Base-by-base conservation (phyloP, 2,888 invertebrate species). In the Anthoptus insignis region DNA sequence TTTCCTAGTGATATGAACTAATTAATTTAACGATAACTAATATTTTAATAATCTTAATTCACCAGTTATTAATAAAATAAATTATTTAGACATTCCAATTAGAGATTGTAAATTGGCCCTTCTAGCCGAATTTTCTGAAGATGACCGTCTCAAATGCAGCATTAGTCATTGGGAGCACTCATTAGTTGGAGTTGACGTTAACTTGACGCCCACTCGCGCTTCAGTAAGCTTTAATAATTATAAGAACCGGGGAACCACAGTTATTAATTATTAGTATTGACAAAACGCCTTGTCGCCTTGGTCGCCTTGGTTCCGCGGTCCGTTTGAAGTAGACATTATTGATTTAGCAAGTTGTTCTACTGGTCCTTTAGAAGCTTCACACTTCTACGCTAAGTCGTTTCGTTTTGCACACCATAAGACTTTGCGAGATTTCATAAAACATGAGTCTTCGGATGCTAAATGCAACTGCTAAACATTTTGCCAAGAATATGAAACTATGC, bases 101-200 rank as follows among this genome's bases (percentile, higher is more conserved):
- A 58, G 52, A 16, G 42, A 32, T 14, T 59, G 59, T 45, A 67
- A 67, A 64, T 64, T 57, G 60, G 71, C 76, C 76, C 73, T 81
- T 84, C 83, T 76, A 82, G 79, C 74, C 82, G 74, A 85, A 86
- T 81, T 81, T 82, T 70, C 69, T 77, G 77, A 73, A 71, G 74
- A 75, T 75, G 75, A 77, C 73, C 71, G 76, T 78, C 78, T 79
- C 81, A 78, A 87, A 86, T 82, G 80, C 83, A 81, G 83, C 89
- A 91, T 91, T 90, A 90, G 89, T 91, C 91, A 90, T 87, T 81
- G 79, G 80, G 79, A 88, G 81, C 81, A 83, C 84, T 91, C 90
- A 91, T 92, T 92, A 89, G 90, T 87, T 83, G 80, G 80, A 86
- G 86, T 81, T 89, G 90, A 91, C 90, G 88, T 89, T 85, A 89